Base-by-base conservation (phyloP, 2,797 vertebrate species). In the Diplodus sargus region DNA sequence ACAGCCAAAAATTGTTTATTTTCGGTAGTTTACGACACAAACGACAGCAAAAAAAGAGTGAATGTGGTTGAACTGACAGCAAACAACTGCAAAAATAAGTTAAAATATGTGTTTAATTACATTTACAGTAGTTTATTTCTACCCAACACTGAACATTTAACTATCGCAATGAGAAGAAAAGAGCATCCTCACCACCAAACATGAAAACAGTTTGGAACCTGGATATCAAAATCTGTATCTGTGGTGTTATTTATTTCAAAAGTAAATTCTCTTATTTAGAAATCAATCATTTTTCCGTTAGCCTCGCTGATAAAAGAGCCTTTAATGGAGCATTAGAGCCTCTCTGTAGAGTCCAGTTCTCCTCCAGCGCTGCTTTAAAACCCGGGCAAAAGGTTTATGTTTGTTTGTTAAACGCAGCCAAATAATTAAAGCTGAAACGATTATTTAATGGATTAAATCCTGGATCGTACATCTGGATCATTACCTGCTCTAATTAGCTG, bases 401-500 rank as follows among this genome's bases (percentile, higher is more conserved):
- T 34, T 51, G 12, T 58, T 66, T 75, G 54, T 43, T 45, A 23
- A 61, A 65, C n/a, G 30, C 61, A 49, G 30, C 53, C 54, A 56
- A 53, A 73, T 66, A 28, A 74, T 61, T 72, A 43, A 52, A 61
- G 14, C 20, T 28, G 11, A 74, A 57, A 39, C 4, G 3, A 47
- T 30, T 30, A 34, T 61, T 73, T 60, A 51, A 49, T 34, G 42
- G 49, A n/a, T 52, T 74, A 49, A 73, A 47, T 47, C 45, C 45
- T 47, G 45, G 39, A 57, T 70, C n/a, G 2, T 28, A 9, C 6
- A 54, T 67, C 47, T 58, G 70, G 51, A 74, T 70, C 49, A 53
- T 69, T 43, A 57, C 58, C 39, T 62, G 28, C 47, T 78, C 62
- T 61, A 71, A 77, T 60, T 47, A 54, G 34, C 47, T 12, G 57